Base-by-base conservation (phyloP, 1,140 invertebrate genomes). In the Trichonephila inaurata region DNA sequence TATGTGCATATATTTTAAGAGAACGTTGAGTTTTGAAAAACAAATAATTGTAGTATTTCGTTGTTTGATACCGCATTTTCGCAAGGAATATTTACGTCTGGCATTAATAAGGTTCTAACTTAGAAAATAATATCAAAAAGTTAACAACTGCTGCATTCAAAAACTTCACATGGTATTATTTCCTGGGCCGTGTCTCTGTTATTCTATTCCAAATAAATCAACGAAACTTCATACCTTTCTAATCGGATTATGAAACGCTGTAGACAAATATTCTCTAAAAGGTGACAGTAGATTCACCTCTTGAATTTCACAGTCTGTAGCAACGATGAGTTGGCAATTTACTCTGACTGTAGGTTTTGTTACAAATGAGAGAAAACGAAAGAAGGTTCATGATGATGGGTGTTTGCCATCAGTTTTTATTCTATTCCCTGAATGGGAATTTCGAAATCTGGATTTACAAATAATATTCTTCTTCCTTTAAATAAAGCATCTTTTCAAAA, bases 211-310 rank as follows among this genome's bases (percentile, higher is more conserved):
- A 64, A 64, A 64, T 64, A 64, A 64, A 64, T 64, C 62, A 64
- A 6, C 28, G 72, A 77, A 24, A 18, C 33, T 28, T 77, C 33
- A 72, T 72, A 40, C 69, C 69, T 16, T 77, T 33, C 12, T 77
- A 77, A 77, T 77, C 72, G 72, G 72, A 77, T 77, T 77, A 77
- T 40, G 14, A 77, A 77, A 18, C 28, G 28, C 72, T 33, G 72
- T 12, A 77, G 28, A 40, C 24, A 77, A 77, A 77, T 77, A 33
- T 77, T 16, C 72, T 40, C 72, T 40, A 40, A 40, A 77, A 40
- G 14, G 28, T 77, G 72, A 40, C 28, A 33, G 14, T 16, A 12
- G 33, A 77, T 33, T 18, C 28, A 77, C 72, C 28, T 40, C 14
- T 8, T 5, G 33, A 33, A 4, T 77, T 33, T 40, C 72, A 40